These are phyloP conservation scores for Prunella fulvescens DNA, from an alignment of 2,113 vertebrate genomes.

Conservation along the genomic window DNA sequence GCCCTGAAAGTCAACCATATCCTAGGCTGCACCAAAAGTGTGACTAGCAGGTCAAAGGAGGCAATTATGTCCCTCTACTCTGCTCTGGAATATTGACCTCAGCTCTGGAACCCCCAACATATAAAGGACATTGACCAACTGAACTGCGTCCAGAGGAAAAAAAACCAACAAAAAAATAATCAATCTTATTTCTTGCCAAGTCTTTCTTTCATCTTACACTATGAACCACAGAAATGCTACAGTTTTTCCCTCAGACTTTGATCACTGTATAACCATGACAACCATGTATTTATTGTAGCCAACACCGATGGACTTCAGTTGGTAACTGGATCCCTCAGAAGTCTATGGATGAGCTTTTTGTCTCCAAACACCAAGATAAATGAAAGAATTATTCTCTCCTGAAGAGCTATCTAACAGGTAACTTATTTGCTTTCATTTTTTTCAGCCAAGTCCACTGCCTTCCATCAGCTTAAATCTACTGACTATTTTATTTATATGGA, in stretches of 20 bases:
- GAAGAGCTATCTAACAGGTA: background rate
- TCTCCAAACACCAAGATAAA: background rate
- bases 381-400: background rate
- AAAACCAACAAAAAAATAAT: background rate
- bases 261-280: slow-evolving; percentile 27
- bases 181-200: background rate
- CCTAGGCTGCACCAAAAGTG: background rate
- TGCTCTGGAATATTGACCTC: background rate
- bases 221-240: background rate
- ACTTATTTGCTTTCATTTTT: slow-evolving; percentile 1
- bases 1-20: background rate
- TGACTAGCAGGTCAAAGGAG: background rate
- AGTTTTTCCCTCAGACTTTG: background rate
- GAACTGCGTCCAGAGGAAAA: background rate
- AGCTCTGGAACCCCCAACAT: background rate
- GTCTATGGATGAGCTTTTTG: background rate
- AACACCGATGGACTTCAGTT: background rate
- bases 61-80: background rate
- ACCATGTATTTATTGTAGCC: background rate
- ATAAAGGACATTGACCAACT: background rate
- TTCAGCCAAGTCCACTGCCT: background rate
- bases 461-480: background rate
- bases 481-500: background rate
- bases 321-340: background rate
- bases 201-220: background rate